phyloP scores from a whole-genome alignment of 2,113 vertebrate genomes.

The Cranoglanis bouderius region DNA sequence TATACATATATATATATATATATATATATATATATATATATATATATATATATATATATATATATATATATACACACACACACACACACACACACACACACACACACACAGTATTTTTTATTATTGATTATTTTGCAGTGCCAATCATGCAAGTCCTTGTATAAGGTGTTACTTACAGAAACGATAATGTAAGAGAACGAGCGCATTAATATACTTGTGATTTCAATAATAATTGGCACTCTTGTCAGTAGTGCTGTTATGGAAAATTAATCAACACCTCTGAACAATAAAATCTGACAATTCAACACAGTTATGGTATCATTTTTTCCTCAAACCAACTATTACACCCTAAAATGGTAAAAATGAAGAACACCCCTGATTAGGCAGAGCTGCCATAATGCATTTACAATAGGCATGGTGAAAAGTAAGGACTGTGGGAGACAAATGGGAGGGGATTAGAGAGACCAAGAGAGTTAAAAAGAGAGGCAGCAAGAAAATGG shows the following conservation, averaged over 20 bases:
- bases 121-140: too few species aligned
- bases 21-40: too few species aligned
- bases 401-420: neutral
- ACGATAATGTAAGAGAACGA: too few species aligned
- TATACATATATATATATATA: too few species aligned
- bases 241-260: neutral
- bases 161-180: too few species aligned
- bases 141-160: too few species aligned
- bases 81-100: too few species aligned
- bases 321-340: neutral
- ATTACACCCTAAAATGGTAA: neutral
- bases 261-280: neutral
- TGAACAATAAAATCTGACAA: neutral
- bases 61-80: too few species aligned
- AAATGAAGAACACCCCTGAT: neutral
- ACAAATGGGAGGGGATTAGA: slow-evolving; percentile 3
- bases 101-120: too few species aligned
- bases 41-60: too few species aligned
- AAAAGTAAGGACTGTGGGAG: neutral
- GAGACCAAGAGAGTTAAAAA: neutral
- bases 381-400: neutral
- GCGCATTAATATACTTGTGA: too few species aligned
- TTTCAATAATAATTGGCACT: neutral
- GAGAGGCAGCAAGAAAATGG: neutral
- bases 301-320: neutral